phyloP scores from a whole-genome alignment of 1,140 invertebrate genomes.

The Drosophila gunungcola region DNA sequence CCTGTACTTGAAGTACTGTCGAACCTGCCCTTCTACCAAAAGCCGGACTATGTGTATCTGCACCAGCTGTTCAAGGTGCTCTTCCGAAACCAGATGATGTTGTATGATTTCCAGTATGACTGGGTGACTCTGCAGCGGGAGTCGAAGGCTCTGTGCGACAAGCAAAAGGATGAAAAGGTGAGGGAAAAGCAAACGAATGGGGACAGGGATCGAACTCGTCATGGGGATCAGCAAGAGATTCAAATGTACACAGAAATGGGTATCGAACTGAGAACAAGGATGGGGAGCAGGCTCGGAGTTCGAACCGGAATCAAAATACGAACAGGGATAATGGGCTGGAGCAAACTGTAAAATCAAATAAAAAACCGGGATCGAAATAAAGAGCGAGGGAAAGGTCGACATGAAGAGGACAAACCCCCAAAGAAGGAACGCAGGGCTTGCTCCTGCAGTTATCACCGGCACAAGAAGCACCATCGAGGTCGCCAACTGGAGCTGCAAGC shows the following conservation, averaged over 20 bases:
- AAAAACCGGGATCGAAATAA: not conserved
- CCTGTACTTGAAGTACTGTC: slow-evolving; percentile 97
- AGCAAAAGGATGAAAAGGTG: not conserved
- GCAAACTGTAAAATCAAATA: not conserved
- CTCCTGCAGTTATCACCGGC: slow-evolving; percentile 3
- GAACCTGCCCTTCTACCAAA: slow-evolving; percentile 95
- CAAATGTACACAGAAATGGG: no score
- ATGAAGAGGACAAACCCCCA: no score
- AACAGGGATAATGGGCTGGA: not conserved
- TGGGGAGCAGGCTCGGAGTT: not conserved
- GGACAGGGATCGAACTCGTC: not conserved
- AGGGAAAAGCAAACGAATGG: not conserved
- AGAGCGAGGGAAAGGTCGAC: not conserved
- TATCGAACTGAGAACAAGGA: not conserved
- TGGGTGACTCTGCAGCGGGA: slow-evolving; percentile 39
- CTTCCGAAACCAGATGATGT: slow-evolving; percentile 27
- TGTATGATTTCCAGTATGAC: slow-evolving; percentile 50
- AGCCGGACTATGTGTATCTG: slow-evolving; percentile 96
- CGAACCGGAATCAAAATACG: not conserved
- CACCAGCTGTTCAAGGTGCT: slow-evolving; percentile 48
- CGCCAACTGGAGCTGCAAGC: not conserved
- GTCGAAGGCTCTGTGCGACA: not conserved
- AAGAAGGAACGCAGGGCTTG: not conserved
- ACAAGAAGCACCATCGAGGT: not conserved
- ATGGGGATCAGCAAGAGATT: no score